Conservation (phyloP, 1,140 invertebrate species). For the Orchestia grillus region DNA sequence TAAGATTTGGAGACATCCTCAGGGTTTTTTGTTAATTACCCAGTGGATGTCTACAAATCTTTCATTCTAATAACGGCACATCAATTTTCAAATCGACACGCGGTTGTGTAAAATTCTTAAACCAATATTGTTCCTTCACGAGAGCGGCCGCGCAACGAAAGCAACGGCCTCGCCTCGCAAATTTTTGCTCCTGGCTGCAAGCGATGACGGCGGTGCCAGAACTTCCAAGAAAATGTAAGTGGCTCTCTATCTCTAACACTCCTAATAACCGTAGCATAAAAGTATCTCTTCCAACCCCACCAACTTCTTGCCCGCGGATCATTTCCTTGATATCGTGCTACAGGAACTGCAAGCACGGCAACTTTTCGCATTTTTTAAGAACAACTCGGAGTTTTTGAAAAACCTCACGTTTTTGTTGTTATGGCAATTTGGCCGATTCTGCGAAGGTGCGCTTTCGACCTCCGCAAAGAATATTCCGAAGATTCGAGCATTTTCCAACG, state of each 20-base stretch:
- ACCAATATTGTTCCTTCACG: too few species aligned
- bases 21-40: too few species aligned
- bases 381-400: not conserved
- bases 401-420: not conserved
- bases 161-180: too few species aligned
- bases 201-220: not conserved
- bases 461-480: not conserved
- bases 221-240: not conserved
- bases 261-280: not conserved
- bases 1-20: too few species aligned
- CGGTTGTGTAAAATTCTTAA: too few species aligned
- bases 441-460: not conserved
- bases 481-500: not conserved
- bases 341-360: not conserved
- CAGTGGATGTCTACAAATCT: too few species aligned
- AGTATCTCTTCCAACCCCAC: not conserved
- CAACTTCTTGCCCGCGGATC: not conserved
- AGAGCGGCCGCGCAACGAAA: too few species aligned
- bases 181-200: not conserved
- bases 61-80: too few species aligned
- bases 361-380: not conserved
- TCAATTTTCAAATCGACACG: too few species aligned
- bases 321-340: not conserved
- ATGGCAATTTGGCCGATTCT: not conserved
- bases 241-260: not conserved